These are phyloP conservation scores for Mesoclemmys tuberculata DNA, from an alignment of 2,113 vertebrate species.

Conservation along the genomic window DNA sequence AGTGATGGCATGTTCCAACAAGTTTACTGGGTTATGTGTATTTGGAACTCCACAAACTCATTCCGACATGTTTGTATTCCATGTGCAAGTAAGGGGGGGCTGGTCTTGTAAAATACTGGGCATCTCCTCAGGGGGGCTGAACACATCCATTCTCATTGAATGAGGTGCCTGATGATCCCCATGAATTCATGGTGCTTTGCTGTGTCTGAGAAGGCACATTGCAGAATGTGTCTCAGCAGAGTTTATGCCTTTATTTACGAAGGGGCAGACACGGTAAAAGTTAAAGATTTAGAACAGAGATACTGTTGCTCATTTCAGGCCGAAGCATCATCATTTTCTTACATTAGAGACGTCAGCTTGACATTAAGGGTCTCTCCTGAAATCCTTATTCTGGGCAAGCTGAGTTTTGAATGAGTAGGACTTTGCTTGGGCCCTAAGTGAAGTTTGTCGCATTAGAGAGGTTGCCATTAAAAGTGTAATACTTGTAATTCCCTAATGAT, in stretches of 20 bases:
- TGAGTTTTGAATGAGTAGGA: not conserved
- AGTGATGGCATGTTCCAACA: not conserved
- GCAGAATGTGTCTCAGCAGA: not conserved
- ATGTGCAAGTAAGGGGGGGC: not conserved
- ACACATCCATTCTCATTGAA: too few relatives aligned
- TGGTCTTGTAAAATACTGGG: not conserved
- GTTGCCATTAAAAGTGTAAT: not conserved
- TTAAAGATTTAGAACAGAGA: not conserved
- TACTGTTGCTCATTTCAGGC: too few relatives aligned
- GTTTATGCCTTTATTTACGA: not conserved
- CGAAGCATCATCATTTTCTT: not conserved
- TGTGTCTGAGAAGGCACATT: not conserved
- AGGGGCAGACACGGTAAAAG: not conserved
- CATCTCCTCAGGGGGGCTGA: not conserved
- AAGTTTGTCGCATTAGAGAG: not conserved
- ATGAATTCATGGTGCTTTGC: not conserved
- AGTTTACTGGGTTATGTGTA: not conserved
- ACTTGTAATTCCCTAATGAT: not conserved
- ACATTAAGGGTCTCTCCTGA: not conserved
- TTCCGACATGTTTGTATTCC: not conserved
- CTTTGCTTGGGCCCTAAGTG: not conserved
- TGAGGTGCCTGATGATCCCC: too few relatives aligned
- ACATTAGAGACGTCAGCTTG: not conserved
- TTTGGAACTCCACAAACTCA: not conserved
- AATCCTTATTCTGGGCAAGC: not conserved